Conservation (phyloP, 2,113 vertebrate genomes). For the Delphinapterus leucas region DNA sequence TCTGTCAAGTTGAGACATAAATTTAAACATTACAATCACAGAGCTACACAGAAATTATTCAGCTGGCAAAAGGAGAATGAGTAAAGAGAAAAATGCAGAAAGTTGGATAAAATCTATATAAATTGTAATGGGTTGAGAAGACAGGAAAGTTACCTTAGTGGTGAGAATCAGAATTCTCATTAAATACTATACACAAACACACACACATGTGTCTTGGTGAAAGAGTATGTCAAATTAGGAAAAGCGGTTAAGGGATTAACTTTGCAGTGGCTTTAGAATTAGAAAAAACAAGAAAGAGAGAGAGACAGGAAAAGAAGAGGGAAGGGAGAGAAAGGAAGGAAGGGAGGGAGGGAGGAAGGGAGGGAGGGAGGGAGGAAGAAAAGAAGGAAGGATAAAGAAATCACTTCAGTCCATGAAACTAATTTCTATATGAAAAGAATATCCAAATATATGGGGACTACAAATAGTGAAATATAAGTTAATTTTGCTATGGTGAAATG, state of each 20-base stretch:
- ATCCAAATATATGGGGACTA: not conserved
- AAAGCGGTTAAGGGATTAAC: not conserved
- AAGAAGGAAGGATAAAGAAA: not conserved
- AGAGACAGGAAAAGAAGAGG: not conserved
- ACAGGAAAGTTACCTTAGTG: not conserved
- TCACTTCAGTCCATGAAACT: not conserved
- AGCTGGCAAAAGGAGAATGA: not conserved
- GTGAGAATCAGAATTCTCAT: not conserved
- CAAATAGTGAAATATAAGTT: not conserved
- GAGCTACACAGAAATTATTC: not conserved
- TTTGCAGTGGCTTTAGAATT: not conserved
- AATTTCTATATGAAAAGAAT: not conserved
- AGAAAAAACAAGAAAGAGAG: not conserved
- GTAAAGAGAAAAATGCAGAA: not conserved
- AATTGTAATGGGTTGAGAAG: not conserved
- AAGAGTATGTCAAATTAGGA: not conserved
- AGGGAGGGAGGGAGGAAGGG: not conserved
- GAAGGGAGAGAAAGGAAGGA: not conserved
- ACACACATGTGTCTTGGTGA: not conserved
- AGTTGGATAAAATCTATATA: not conserved
- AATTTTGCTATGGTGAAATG: not conserved
- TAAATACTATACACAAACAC: not conserved
- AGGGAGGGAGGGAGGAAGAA: not conserved
- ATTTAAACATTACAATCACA: not conserved
- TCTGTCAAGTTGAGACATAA: not conserved